A percentile compares a stretch with the other conserved stretches of the same genome.
phyloP scores from a whole-genome alignment of 2,113 vertebrate genomes.

The Centropus unirufus region DNA sequence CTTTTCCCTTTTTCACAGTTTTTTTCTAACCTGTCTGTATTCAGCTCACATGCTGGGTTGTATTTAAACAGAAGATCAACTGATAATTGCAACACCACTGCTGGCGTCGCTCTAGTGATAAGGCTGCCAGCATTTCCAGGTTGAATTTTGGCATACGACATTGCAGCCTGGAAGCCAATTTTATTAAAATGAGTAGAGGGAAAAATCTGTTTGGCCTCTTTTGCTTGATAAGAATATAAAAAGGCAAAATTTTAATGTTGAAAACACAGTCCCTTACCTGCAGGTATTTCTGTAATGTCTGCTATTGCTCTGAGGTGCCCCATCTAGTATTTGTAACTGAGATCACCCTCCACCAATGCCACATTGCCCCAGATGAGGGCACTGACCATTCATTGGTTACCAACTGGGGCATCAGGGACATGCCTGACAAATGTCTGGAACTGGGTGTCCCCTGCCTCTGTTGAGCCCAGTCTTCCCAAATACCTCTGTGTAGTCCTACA shows the following conservation, averaged over 20 bases:
- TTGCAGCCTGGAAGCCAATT: constrained; percentile 50
- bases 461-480: background rate
- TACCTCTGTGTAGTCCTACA: background rate
- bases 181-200: constrained; percentile 52
- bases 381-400: background rate
- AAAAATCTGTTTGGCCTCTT: constrained; percentile 59
- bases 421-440: background rate
- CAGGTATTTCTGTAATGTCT: background rate
- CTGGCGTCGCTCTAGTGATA: constrained; percentile 1
- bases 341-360: background rate
- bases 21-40: constrained; percentile 51
- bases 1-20: constrained; percentile 22
- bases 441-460: background rate
- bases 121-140: constrained; percentile 69
- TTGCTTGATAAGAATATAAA: constrained; percentile 30
- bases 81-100: constrained; percentile 71
- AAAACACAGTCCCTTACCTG: background rate
- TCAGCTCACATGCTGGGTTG: constrained; percentile 66
- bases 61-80: constrained; percentile 74
- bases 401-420: background rate
- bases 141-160: constrained; percentile 48
- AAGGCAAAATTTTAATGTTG: background rate
- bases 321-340: background rate
- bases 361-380: background rate
- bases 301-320: background rate